phyloP scores from a whole-genome alignment of 2,113 vertebrate species.

The Ornithorhynchus anatinus region DNA sequence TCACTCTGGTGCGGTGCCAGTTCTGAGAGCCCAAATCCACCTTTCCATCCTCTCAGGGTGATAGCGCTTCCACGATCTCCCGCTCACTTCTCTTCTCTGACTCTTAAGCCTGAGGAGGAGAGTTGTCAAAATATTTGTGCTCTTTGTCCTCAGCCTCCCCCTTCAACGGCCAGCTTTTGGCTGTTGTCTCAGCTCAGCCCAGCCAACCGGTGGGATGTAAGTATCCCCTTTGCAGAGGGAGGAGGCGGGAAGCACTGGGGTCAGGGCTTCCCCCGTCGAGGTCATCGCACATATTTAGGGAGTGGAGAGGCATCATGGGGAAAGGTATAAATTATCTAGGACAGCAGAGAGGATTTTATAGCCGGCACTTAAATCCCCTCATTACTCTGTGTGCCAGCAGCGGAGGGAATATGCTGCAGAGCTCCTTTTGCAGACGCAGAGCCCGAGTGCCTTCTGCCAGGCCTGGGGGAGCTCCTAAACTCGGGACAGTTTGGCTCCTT shows the following conservation, averaged over 20 bases:
- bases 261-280: constrained; percentile 45
- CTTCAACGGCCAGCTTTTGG: not conserved
- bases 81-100: not conserved
- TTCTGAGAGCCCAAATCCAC: constrained; percentile 56
- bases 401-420: not conserved
- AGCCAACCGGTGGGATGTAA: not conserved
- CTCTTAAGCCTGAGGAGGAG: not conserved
- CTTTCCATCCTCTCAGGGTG: constrained; percentile 35
- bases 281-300: not conserved
- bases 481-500: too few species aligned
- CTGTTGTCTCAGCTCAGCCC: not conserved
- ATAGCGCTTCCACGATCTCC: constrained; percentile 36
- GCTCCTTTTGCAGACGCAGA: constrained; percentile 16
- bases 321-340: constrained; percentile 52
- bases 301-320: constrained; percentile 54
- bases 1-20: constrained; percentile 51
- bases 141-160: not conserved
- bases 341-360: constrained; percentile 49
- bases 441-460: not conserved
- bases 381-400: constrained; percentile 38
- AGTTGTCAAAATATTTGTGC: constrained; percentile 44
- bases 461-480: constrained; percentile 1
- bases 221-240: constrained; percentile 20
- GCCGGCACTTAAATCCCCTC: constrained; percentile 49
- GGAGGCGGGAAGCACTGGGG: constrained; percentile 27